Evolutionary conservation across 2,888 invertebrate species (phyloP).

Genomic region (Geophilus truncorum): DNA sequence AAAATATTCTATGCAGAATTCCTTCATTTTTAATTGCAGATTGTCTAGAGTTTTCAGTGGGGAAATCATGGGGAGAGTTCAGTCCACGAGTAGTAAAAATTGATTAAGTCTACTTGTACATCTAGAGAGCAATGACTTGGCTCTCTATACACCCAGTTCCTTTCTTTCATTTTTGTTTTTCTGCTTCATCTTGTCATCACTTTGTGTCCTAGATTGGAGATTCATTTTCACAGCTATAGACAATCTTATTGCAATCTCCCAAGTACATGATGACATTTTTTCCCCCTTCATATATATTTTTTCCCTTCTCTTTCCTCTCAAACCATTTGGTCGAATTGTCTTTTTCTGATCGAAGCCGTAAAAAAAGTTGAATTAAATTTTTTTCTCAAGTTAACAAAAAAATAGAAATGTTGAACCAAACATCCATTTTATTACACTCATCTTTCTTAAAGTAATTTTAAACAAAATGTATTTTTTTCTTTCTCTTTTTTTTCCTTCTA

Average conservation of each 20-base stretch:
- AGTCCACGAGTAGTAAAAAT: too few relatives aligned
- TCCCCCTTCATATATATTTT: neutral
- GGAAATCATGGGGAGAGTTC: too few relatives aligned
- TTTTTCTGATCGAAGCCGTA: neutral
- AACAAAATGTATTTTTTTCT: neutral
- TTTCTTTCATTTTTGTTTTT: neutral
- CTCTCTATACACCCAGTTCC: too few relatives aligned
- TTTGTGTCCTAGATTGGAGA: constrained; percentile 1
- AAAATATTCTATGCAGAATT: too few relatives aligned
- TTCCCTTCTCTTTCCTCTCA: neutral
- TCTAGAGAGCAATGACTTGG: too few relatives aligned
- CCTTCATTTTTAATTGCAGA: too few relatives aligned
- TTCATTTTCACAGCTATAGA: constrained; percentile 17
- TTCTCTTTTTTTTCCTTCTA: neutral
- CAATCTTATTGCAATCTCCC: constrained; percentile 1
- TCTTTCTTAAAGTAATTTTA: neutral
- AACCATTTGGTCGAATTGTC: constrained; percentile 3
- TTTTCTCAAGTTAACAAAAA: neutral
- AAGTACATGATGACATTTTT: constrained; percentile 8
- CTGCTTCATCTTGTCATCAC: constrained; percentile 6
- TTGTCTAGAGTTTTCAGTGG: too few relatives aligned
- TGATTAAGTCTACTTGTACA: too few relatives aligned
- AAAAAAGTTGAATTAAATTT: neutral
- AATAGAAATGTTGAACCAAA: neutral
- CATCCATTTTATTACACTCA: neutral